Evolutionary conservation across 2,797 vertebrate genomes (phyloP).

Genomic region (Anisognathus igniventris): DNA sequence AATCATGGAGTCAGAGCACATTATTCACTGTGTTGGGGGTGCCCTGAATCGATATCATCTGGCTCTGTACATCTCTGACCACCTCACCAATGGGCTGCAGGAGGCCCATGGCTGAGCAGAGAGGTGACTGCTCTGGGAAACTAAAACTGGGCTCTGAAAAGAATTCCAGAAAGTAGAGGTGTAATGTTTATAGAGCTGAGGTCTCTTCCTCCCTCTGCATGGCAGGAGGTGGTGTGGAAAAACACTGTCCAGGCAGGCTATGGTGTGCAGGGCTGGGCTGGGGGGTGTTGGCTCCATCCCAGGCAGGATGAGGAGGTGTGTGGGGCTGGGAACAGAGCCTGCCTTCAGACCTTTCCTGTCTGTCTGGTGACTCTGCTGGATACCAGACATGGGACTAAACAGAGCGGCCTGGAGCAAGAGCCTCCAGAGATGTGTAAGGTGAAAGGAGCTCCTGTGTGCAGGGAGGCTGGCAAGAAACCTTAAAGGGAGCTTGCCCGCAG

Average conservation of each 20-base stretch:
- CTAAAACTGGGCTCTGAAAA: neutral
- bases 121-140: neutral
- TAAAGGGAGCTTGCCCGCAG: rapidly evolving
- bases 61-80: neutral
- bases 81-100: neutral
- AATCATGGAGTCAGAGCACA: neutral
- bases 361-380: neutral
- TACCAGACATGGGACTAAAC: neutral
- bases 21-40: rapidly evolving
- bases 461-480: neutral
- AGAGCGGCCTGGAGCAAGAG: neutral
- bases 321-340: neutral
- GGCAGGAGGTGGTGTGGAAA: neutral
- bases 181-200: neutral
- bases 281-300: neutral
- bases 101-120: neutral
- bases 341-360: neutral
- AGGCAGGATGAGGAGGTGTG: neutral
- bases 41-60: neutral
- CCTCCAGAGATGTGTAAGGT: neutral
- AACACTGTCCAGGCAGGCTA: neutral
- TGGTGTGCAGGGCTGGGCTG: rapidly evolving
- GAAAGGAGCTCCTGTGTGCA: neutral
- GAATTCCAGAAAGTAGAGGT: neutral
- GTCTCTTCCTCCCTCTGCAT: neutral